Percentiles rank a stretch among this genome's conserved stretches.
phyloP scores from a whole-genome alignment of 2,888 invertebrate species.

The Lithosia quadra region DNA sequence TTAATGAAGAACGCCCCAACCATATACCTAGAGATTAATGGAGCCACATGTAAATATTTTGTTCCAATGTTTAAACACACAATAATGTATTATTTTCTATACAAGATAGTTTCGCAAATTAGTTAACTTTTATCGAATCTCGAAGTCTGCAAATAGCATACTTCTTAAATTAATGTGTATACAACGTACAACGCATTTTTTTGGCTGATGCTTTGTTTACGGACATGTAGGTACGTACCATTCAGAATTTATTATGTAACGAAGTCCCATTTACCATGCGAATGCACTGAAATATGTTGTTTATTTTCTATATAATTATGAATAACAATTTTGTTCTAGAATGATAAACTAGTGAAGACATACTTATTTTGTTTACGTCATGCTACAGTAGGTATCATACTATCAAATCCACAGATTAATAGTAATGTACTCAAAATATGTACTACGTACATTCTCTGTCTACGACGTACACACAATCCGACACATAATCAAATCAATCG shows the following conservation, averaged over 20 bases:
- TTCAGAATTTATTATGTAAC: conserved; percentile 15
- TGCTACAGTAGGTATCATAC: conserved; percentile 7
- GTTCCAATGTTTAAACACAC: background rate
- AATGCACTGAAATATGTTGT: conserved; percentile 15
- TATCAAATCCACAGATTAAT: no score
- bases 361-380: conserved; percentile 48
- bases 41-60: background rate
- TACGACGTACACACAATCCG: no score
- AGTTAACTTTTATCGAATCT: background rate
- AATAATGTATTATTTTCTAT: background rate
- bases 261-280: conserved; percentile 10
- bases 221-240: conserved; percentile 13
- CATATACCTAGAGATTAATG: background rate
- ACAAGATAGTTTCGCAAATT: background rate
- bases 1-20: background rate
- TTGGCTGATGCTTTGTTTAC: conserved; percentile 2
- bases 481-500: no score
- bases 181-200: no score
- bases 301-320: conserved; percentile 11
- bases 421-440: no score
- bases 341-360: conserved; percentile 7
- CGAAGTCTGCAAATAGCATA: background rate
- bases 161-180: no score
- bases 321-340: conserved; percentile 25
- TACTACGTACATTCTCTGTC: no score